Base-by-base conservation (phyloP, 2,888 invertebrate genomes). In the Antheraea yamamai region DNA sequence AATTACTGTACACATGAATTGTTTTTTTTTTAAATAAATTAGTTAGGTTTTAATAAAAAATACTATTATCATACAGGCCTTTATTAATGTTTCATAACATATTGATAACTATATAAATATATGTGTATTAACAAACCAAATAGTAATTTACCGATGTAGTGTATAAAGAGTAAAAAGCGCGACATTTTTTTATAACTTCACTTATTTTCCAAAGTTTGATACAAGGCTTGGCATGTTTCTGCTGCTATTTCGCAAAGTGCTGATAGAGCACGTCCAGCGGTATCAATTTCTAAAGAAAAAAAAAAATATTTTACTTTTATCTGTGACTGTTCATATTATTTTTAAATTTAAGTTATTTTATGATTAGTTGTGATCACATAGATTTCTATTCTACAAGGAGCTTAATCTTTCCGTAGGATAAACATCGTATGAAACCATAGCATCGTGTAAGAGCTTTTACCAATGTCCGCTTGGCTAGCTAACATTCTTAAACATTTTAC, bases 141-240 rank as follows among this genome's bases (percentile, higher is more conserved):
- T n/a, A 3, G 23, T 23, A 7, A 61, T 12, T n/a, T 7, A 23
- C 8, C 12, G 3, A 23, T 61, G 23, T 61, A n/a, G 61, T 10
- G 61, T 23, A 10, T 12, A 7, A 47, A 47, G 47, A 47, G 47
- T 47, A 12, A 47, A 47, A 12, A 47, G 10, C 0, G 47, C 7
- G n/a, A 61, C 61, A 61, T 68, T 68, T 30, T 68, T 30, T 18
- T 20, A 39, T 39, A 39, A 3, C 26, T 78, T 86, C 80, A 91
- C 78, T 92, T 90, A 76, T 89, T 92, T 79, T 93, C 93, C 70
- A 90, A 39, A 0, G 88, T 78, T 75, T 92, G 96, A 83, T 97
- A 96, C 97, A 97, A 97, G 55, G 97, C 96, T 85, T 97, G 97
- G 88, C 98, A 98, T 8, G 98, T 97, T 88, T 98, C 98, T 79